Evolutionary conservation across 2,888 invertebrate genomes (phyloP), one percentile per base, ranked within the genome.

Genomic region (Euzophera pinguis): DNA sequence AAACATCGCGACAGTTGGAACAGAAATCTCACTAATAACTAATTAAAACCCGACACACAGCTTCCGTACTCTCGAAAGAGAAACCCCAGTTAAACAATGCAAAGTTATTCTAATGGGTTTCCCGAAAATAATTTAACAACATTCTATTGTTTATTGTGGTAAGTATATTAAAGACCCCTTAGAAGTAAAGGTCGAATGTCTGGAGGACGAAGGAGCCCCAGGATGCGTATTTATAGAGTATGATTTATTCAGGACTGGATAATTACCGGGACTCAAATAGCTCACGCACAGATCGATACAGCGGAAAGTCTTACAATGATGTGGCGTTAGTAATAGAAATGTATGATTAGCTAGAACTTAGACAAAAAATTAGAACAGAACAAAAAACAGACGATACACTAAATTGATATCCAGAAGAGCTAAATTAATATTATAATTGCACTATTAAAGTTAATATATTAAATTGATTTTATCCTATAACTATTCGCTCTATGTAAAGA

Each of bases 191-290:
- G 84, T 81, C 77, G 63, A 71, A 64, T 60, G 87, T 87, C 87
- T 87, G 66, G 87, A 87, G 87, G 87, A 81, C 86, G 72, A 73
- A 67, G 71, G 64, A 68, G 67, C 60, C 62, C 52, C 61, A 55
- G 56, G 51, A 61, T 56, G 52, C 42, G 47, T 58, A 53, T 51
- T 47, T 51, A 50, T 56, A 58, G 54, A 45, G 32, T 27, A 37
- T 27, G 41, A 37, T 38, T 43, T 51, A 54, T 51, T 42, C 41
- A 45, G 35, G 42, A 17, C 14, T 12, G 49, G 38, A 29, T 50
- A 50, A 50, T 50, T 50, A 39, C 38, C 27, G 41, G 14, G 49
- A 38, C 49, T 38, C n/a, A 39, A 50, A 50, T 32, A 50, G 14
- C 29, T 32, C 29, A 41, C 49, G 14, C 22, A 12, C 32, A 12